These are phyloP conservation scores for Pedicia rivosa DNA, from an alignment of 2,888 invertebrate species.

Conservation along the genomic window DNA sequence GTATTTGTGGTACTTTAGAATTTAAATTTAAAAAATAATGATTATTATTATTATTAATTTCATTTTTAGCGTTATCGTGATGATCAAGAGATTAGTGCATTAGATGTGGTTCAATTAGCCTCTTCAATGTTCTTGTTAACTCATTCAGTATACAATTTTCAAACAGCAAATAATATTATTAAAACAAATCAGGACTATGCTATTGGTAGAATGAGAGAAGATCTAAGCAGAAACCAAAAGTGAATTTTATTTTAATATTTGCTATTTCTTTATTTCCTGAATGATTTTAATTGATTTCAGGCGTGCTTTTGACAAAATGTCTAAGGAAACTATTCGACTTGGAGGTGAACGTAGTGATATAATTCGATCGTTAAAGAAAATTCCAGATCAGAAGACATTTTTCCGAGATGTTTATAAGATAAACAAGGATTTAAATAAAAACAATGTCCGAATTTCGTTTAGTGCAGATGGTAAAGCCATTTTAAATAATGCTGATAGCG, in stretches of 20 bases:
- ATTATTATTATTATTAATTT: neutral
- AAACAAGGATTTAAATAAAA: constrained; percentile 9
- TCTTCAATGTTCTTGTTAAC: constrained; percentile 24
- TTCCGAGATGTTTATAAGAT: constrained; percentile 23
- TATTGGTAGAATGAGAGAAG: constrained; percentile 17
- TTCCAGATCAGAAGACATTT: constrained; percentile 20
- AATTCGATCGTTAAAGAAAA: constrained; percentile 22
- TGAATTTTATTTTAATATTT: constrained; percentile 9
- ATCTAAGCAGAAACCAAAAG: constrained; percentile 22
- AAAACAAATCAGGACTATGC: constrained; percentile 15
- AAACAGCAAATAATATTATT: constrained; percentile 22
- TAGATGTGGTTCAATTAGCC: constrained; percentile 21
- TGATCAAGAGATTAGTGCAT: constrained; percentile 18
- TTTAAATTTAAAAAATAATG: constrained; percentile 4
- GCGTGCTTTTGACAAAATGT: constrained; percentile 21
- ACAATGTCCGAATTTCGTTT: constrained; percentile 19
- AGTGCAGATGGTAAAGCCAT: constrained; percentile 17
- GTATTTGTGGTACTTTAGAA: constrained; percentile 21
- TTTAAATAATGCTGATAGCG: constrained; percentile 21
- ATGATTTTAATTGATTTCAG: constrained; percentile 13
- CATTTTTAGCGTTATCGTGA: constrained; percentile 18
- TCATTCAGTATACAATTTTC: constrained; percentile 24
- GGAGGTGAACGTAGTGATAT: constrained; percentile 19
- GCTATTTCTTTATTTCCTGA: neutral
- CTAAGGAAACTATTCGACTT: constrained; percentile 21